phyloP scores from a whole-genome alignment of 1,140 invertebrate genomes.

The Drosophila nigromelanica region DNA sequence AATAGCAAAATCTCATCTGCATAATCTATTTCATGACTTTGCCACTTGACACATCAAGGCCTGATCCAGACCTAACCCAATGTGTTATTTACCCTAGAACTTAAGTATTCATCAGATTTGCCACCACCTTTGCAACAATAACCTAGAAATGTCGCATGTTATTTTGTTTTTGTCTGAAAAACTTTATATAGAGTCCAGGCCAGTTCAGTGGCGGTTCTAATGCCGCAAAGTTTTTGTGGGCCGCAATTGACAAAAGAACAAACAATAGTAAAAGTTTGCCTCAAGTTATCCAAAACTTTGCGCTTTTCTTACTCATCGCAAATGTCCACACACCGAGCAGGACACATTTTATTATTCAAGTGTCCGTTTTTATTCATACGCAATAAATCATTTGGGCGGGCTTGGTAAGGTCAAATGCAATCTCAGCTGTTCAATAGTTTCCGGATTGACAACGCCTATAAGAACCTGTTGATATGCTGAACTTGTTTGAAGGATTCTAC shows the following conservation, averaged over 20 bases:
- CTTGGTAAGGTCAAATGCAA: not conserved
- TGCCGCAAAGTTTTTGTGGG: constrained; percentile 1
- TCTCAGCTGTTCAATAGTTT: constrained; percentile 3
- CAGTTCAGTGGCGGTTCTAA: not conserved
- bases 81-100: constrained; percentile 20
- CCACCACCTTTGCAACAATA: constrained; percentile 21
- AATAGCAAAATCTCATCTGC: not conserved
- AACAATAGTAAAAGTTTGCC: constrained; percentile 36
- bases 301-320: constrained; percentile 15
- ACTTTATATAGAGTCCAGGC: not conserved
- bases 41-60: constrained; percentile 15
- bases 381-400: constrained; percentile 37
- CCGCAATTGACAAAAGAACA: constrained; percentile 11
- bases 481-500: not conserved
- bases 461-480: constrained; percentile 28
- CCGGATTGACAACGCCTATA: constrained; percentile 11
- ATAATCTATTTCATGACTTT: constrained; percentile 42
- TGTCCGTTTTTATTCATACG: constrained; percentile 28
- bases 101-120: constrained; percentile 19
- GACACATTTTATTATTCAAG: constrained; percentile 39
- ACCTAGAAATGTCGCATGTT: constrained; percentile 41
- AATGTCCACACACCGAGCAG: not conserved
- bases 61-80: constrained; percentile 21
- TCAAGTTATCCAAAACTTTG: constrained; percentile 32
- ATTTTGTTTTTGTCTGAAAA: constrained; percentile 8